These are phyloP conservation scores for Campoplex nolae DNA, from an alignment of 2,888 invertebrate species.

Conservation along the genomic window DNA sequence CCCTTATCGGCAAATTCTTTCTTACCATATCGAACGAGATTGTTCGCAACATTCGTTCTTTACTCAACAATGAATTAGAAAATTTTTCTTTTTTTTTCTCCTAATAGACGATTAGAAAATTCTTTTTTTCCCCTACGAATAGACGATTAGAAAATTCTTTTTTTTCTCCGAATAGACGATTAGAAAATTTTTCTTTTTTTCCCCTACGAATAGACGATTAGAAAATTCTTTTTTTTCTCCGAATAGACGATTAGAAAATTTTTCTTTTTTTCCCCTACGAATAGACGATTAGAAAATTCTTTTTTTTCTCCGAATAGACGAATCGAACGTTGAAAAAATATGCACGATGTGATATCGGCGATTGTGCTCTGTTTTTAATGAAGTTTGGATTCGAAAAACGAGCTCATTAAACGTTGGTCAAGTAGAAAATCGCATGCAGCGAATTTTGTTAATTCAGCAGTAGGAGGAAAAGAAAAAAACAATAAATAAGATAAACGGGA, in stretches of 20 bases:
- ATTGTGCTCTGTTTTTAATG: neutral
- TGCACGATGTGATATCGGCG: neutral
- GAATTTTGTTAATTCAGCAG: neutral
- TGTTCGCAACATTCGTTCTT: neutral
- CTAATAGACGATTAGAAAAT: no score
- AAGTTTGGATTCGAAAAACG: neutral
- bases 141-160: no score
- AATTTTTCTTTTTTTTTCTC: no score
- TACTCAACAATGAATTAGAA: neutral
- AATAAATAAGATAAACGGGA: neutral
- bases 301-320: neutral
- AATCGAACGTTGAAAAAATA: neutral
- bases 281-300: neutral
- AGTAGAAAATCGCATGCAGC: neutral
- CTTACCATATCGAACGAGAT: slow-evolving; percentile 23
- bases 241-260: no score
- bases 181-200: neutral
- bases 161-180: no score
- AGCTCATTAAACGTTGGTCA: neutral
- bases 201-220: neutral
- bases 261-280: no score
- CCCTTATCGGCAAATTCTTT: slow-evolving; percentile 25
- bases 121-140: no score
- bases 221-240: no score
- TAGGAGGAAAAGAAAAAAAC: neutral